A percentile compares a stretch with the other conserved stretches of the same genome.
Evolutionary conservation across 2,888 invertebrate species (phyloP).

Genomic region (Epiblema foenella): DNA sequence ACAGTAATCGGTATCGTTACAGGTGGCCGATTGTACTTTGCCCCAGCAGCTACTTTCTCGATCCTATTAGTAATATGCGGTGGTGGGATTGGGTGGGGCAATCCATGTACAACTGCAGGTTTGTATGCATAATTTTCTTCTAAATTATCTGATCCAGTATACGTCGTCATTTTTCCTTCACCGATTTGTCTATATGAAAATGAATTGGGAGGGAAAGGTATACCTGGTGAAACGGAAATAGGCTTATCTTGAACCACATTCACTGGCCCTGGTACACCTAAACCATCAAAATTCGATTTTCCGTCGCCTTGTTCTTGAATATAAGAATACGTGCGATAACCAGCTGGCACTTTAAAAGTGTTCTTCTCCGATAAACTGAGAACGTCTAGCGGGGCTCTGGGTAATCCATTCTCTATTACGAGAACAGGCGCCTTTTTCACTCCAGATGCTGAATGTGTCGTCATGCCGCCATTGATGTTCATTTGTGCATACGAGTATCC

Average conservation of each 20-base stretch:
- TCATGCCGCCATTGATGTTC: constrained; percentile 1
- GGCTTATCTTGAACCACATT: constrained; percentile 16
- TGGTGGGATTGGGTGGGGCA: constrained; percentile 43
- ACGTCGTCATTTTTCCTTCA: constrained; percentile 51
- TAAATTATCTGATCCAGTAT: constrained; percentile 41
- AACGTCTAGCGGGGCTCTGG: neutral
- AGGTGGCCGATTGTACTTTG: constrained; percentile 26
- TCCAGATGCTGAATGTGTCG: constrained; percentile 6
- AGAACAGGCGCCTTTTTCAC: constrained; percentile 4
- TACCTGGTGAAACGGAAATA: constrained; percentile 11
- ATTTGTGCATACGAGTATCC: constrained; percentile 53
- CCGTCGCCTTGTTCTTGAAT: constrained; percentile 6
- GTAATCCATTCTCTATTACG: constrained; percentile 1
- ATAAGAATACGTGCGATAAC: constrained; percentile 5
- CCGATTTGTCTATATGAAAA: constrained; percentile 51
- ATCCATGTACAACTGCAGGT: neutral
- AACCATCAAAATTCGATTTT: neutral
- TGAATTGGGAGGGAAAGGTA: constrained; percentile 12
- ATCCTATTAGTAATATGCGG: constrained; percentile 44
- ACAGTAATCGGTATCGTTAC: constrained; percentile 10
- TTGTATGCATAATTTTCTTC: constrained; percentile 7
- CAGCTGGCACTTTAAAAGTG: constrained; percentile 1
- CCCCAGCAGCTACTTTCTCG: constrained; percentile 44
- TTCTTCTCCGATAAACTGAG: constrained; percentile 16
- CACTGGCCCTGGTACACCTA: neutral